A percentile compares a stretch with the other conserved stretches of the same genome.
Conservation (phyloP, 2,888 invertebrate genomes). For the Cosmopolites sordidus region DNA sequence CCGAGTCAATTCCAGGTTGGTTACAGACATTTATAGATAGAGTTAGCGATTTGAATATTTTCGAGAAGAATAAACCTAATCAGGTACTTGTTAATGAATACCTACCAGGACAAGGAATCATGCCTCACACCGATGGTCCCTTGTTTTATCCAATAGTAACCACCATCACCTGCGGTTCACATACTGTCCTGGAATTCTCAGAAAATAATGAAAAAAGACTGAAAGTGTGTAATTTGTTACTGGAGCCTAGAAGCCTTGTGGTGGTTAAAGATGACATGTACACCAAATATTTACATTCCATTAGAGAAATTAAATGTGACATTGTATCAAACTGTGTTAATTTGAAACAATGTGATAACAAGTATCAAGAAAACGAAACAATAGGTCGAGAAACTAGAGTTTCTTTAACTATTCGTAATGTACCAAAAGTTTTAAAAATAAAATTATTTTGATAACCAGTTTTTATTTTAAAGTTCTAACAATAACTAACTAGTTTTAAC, state of each 20-base stretch:
- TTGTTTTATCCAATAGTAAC: constrained; percentile 89
- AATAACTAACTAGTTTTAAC: background rate
- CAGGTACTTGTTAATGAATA: constrained; percentile 96
- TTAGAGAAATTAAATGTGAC: constrained; percentile 69
- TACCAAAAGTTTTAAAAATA: constrained; percentile 79
- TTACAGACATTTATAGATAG: constrained; percentile 66
- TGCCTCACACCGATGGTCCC: constrained; percentile 96
- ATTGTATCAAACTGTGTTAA: constrained; percentile 60
- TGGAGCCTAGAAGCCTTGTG: constrained; percentile 85
- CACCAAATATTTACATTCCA: constrained; percentile 78
- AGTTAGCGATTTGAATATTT: constrained; percentile 64
- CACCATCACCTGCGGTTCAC: constrained; percentile 88
- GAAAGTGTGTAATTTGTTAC: constrained; percentile 65
- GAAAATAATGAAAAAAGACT: constrained; percentile 49
- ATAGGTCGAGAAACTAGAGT: constrained; percentile 67
- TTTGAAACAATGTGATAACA: constrained; percentile 57
- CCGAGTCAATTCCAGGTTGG: constrained; percentile 86
- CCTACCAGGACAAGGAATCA: constrained; percentile 87
- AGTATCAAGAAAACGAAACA: constrained; percentile 54
- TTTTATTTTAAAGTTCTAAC: constrained; percentile 4
- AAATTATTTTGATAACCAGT: constrained; percentile 46
- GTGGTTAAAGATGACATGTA: constrained; percentile 82
- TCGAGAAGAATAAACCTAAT: constrained; percentile 74
- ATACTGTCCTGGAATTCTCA: constrained; percentile 84
- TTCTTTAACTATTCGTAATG: constrained; percentile 89